A percentile compares a stretch with the other conserved stretches of the same genome.
These are phyloP conservation scores for Caenorhabditis drosophilae DNA, from an alignment of 2,888 invertebrate genomes.

Conservation along the genomic window DNA sequence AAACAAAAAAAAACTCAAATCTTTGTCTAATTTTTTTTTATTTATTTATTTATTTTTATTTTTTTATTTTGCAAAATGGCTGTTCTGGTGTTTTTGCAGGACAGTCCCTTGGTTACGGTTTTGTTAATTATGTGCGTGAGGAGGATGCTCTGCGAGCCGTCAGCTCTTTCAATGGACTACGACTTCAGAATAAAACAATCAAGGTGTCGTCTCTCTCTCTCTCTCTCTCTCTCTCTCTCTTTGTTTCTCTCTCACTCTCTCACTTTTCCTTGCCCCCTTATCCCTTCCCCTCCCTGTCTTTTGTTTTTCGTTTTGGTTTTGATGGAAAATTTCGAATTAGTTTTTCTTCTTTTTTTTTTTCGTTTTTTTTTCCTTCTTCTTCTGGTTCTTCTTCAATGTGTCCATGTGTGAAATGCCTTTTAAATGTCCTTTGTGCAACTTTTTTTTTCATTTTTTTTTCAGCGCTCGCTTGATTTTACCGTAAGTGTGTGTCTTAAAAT, in stretches of 20 bases:
- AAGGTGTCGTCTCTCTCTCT: too few relatives aligned
- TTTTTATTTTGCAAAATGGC: conserved; percentile 1
- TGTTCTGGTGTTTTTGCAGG: conserved; percentile 73
- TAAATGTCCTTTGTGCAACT: too few relatives aligned
- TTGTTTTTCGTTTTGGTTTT: too few relatives aligned
- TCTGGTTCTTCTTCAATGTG: too few relatives aligned
- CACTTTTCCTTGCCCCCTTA: neutral
- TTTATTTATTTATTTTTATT: neutral
- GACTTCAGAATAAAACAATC: conserved; percentile 98
- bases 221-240: too few relatives aligned
- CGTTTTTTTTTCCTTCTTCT: too few relatives aligned
- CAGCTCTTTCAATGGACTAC: conserved; percentile 92
- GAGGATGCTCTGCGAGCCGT: conserved; percentile 99
- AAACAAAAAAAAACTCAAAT: neutral
- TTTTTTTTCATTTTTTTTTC: neutral
- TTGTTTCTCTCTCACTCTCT: conserved; percentile 10
- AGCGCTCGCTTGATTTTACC: neutral
- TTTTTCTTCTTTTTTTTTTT: conserved; percentile 6
- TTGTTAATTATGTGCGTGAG: conserved; percentile 96
- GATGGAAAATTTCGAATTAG: too few relatives aligned
- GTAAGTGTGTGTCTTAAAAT: too few relatives aligned
- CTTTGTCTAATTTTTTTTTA: neutral
- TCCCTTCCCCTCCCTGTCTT: conserved; percentile 14
- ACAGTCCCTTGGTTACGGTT: conserved; percentile 98
- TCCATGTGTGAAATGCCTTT: too few relatives aligned